Evolutionary conservation across 2,797 vertebrate genomes (phyloP).

Genomic region (Phrynocephalus vlangalii): DNA sequence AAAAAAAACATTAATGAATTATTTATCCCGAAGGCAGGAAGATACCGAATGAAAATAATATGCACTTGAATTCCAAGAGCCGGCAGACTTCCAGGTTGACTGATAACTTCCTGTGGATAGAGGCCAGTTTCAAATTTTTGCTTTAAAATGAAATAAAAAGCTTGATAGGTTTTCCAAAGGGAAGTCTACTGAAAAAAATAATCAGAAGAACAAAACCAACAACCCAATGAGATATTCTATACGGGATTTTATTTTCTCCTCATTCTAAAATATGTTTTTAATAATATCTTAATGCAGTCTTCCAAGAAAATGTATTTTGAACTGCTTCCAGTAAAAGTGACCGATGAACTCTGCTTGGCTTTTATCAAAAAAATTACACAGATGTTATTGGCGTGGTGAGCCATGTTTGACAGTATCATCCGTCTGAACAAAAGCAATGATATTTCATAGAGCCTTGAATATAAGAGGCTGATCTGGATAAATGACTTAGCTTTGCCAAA

Average conservation of each 20-base stretch:
- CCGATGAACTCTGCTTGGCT: background rate
- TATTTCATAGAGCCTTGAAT: no score
- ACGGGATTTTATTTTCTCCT: background rate
- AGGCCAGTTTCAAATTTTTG: background rate
- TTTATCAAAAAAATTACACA: no score
- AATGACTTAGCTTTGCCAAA: no score
- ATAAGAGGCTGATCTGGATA: no score
- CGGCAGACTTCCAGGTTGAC: conserved; percentile 29
- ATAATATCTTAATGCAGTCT: background rate
- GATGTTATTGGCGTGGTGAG: no score
- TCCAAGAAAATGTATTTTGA: background rate
- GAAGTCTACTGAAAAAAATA: conserved; percentile 9
- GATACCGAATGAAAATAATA: conserved; percentile 38
- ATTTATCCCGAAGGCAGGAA: conserved; percentile 50
- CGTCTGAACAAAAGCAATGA: no score
- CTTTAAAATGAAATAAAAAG: conserved; percentile 10
- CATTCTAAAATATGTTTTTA: conserved; percentile 21
- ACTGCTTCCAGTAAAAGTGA: background rate
- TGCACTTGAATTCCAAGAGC: conserved; percentile 5
- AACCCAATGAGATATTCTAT: background rate
- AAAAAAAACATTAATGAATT: background rate
- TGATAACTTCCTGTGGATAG: background rate
- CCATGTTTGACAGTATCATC: no score
- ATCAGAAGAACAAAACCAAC: background rate
- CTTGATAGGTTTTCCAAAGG: conserved; percentile 13